Base-by-base conservation (phyloP, 2,797 vertebrate species). In the Neopelma chrysocephalum region DNA sequence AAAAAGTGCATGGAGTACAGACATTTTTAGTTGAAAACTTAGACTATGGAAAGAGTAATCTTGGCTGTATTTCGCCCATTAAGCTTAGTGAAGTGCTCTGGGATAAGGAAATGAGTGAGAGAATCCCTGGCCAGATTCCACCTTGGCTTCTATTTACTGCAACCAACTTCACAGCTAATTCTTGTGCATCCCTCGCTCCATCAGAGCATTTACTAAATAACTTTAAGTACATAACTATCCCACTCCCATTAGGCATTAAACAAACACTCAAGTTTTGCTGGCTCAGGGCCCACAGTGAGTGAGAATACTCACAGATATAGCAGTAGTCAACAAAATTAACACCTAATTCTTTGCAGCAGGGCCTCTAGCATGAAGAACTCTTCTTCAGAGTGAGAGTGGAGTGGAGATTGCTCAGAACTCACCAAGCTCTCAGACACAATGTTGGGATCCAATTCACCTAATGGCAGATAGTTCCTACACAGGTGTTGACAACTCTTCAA, bases 101-200 rank as follows among this genome's bases (percentile, higher is more conserved):
- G 78, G 87, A 82, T 77, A 92, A 89, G 71, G 51, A 94, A 94
- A 90, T 60, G 56, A 96, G 29, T 93, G 88, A 97, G 78, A 92
- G 94, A 95, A 96, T 94, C 94, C 40, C 75, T 95, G 95, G 81
- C 68, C 56, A 73, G 51, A 47, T 89, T 97, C 95, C 93, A 87
- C 66, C 14, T 92, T 89, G 94, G 88, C 81, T 90, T 89, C 78
- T 70, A 21, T 40, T 68, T 95, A 54, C 50, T 3, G 4, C 60
- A 92, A 89, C 84, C 57, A 85, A 89, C 71, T 77, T 89, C 0
- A 2, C 60, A 80, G 64, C 56, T 94, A 80, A 87, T 94, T 87
- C 75, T 82, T 85, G 43, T 45, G 34, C 40, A 64, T 36, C 86
- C 26, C 53, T 82, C 0, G 0, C n/a, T 87, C 54, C 64, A 71